A percentile compares a stretch with the other conserved stretches of the same genome.
Evolutionary conservation across 2,113 vertebrate species (phyloP).

Genomic region (Arizona elegans): DNA sequence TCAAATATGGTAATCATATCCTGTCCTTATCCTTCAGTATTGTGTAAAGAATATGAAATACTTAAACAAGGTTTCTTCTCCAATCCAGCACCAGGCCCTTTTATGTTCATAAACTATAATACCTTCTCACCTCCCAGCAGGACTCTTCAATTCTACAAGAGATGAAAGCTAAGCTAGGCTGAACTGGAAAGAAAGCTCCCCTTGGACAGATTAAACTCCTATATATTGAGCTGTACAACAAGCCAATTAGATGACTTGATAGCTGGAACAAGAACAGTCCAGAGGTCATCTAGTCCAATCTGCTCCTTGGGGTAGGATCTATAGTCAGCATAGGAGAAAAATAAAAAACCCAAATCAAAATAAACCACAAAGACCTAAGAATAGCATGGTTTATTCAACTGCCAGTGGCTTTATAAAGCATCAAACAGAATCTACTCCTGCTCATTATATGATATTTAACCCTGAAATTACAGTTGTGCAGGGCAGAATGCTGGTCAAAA

Average conservation of each 20-base stretch:
- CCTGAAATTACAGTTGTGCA: not conserved
- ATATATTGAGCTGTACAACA: not conserved
- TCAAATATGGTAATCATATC: not conserved
- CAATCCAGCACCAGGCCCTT: not conserved
- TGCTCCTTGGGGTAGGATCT: not conserved
- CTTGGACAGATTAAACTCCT: not conserved
- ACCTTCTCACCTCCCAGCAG: not conserved
- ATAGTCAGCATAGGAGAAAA: not conserved
- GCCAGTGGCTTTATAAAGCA: not conserved
- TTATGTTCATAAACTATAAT: not conserved
- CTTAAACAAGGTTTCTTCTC: not conserved
- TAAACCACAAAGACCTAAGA: not conserved
- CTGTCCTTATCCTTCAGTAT: not conserved
- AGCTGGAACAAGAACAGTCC: not conserved
- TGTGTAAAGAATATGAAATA: not conserved
- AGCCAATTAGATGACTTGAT: not conserved
- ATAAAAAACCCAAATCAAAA: not conserved
- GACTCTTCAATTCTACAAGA: not conserved
- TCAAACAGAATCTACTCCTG: not conserved
- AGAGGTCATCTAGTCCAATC: not conserved
- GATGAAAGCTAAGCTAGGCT: not conserved
- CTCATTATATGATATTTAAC: not conserved
- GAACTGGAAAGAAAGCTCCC: not conserved
- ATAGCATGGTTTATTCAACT: not conserved
- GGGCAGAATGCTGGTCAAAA: not conserved